phyloP scores from a whole-genome alignment of 2,797 vertebrate genomes.

The Coranthus polyacanthus region DNA sequence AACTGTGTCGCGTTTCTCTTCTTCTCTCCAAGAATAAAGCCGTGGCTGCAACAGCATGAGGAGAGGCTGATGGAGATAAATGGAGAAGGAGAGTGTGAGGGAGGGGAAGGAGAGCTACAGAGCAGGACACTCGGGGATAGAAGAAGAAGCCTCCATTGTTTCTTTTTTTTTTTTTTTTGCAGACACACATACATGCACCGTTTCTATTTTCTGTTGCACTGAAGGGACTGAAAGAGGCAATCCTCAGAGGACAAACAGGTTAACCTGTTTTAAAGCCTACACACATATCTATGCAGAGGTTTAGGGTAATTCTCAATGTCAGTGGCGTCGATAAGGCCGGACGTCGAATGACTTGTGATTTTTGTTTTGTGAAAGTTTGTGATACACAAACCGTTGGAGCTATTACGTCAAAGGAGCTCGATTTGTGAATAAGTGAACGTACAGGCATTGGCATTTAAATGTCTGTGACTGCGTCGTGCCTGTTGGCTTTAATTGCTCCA shows the following conservation, averaged over 20 bases:
- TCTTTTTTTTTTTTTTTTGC: slow-evolving; percentile 53
- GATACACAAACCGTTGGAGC: neutral
- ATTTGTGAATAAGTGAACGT: slow-evolving; percentile 37
- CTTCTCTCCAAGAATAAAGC: slow-evolving; percentile 55
- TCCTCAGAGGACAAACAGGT: slow-evolving; percentile 61
- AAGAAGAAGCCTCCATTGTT: slow-evolving; percentile 65
- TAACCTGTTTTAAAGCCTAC: slow-evolving; percentile 64
- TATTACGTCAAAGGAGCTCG: slow-evolving; percentile 1
- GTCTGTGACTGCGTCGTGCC: slow-evolving; percentile 38
- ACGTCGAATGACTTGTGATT: too few species aligned
- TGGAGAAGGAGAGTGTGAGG: slow-evolving; percentile 48
- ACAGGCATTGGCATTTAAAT: slow-evolving; percentile 21
- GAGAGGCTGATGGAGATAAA: slow-evolving; percentile 62
- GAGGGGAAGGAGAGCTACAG: slow-evolving; percentile 26
- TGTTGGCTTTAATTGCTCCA: slow-evolving; percentile 48
- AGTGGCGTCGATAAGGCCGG: too few species aligned
- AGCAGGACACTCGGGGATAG: slow-evolving; percentile 46
- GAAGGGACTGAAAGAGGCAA: slow-evolving; percentile 36
- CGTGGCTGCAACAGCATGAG: slow-evolving; percentile 19
- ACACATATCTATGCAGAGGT: slow-evolving; percentile 14
- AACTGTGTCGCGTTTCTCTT: slow-evolving; percentile 23
- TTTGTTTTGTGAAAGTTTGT: too few species aligned
- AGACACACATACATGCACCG: slow-evolving; percentile 9
- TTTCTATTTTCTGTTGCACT: slow-evolving; percentile 56
- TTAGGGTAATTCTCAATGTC: slow-evolving; percentile 11